A percentile compares a stretch with the other conserved stretches of the same genome.
Evolutionary conservation across 2,888 invertebrate species (phyloP).

Genomic region (Steinernema carpocapsae): DNA sequence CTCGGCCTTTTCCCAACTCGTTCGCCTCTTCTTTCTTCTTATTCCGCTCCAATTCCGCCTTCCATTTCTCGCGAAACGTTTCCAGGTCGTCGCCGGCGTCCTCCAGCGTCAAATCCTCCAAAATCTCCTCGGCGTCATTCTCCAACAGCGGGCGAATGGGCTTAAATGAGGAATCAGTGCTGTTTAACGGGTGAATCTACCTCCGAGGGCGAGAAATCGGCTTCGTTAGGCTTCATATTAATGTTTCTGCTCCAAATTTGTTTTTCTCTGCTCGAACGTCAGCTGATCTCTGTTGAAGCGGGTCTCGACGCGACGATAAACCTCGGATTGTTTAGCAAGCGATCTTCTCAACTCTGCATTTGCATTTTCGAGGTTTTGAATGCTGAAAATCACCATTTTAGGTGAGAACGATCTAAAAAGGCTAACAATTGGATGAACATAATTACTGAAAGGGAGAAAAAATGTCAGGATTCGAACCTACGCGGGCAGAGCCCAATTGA

Average conservation of each 20-base stretch:
- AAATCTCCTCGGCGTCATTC: too few relatives aligned
- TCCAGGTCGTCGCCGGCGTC: not conserved
- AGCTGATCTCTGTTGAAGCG: not conserved
- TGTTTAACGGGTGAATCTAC: not conserved
- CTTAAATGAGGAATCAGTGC: not conserved
- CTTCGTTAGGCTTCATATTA: not conserved
- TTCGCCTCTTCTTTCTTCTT: slow-evolving; percentile 22
- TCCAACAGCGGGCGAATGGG: slow-evolving; percentile 20
- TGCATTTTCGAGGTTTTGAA: too few relatives aligned
- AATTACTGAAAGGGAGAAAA: too few relatives aligned
- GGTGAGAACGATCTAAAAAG: too few relatives aligned
- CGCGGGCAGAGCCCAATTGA: slow-evolving; percentile 47
- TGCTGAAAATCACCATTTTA: too few relatives aligned
- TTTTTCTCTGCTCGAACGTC: not conserved
- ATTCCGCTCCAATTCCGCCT: slow-evolving; percentile 12
- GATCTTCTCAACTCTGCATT: too few relatives aligned
- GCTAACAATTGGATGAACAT: too few relatives aligned
- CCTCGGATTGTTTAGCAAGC: not conserved
- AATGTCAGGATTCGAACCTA: slow-evolving; percentile 65
- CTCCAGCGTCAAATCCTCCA: slow-evolving; percentile 1
- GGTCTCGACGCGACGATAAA: slow-evolving; percentile 21
- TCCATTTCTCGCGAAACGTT: not conserved
- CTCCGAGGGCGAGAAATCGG: slow-evolving; percentile 10
- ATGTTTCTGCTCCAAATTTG: not conserved
- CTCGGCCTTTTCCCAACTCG: slow-evolving; percentile 15